phyloP scores from a whole-genome alignment of 2,113 vertebrate genomes.

The Ophthalmotilapia sp. region DNA sequence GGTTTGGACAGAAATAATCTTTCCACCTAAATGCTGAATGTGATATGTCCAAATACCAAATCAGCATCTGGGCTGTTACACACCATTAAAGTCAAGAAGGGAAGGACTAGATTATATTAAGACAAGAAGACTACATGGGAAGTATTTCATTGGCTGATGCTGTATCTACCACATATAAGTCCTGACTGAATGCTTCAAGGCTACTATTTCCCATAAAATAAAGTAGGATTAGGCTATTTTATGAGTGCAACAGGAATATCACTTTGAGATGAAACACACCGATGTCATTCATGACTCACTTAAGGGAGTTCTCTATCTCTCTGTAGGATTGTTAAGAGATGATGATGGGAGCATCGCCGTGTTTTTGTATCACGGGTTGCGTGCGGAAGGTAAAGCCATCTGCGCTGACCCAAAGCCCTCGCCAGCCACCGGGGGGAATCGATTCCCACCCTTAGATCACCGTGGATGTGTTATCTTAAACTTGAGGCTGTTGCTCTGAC shows the following conservation, averaged over 20 bases:
- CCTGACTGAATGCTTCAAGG: neutral
- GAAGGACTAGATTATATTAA: neutral
- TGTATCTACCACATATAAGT: neutral
- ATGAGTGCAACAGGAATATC: neutral
- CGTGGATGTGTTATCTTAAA: conserved; percentile 73
- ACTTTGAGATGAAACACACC: neutral
- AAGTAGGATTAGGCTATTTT: neutral
- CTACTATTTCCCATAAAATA: neutral
- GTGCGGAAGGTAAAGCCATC: conserved; percentile 68
- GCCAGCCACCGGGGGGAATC: conserved; percentile 57
- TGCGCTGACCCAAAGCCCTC: conserved; percentile 58
- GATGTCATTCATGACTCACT: neutral
- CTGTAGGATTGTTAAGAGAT: neutral
- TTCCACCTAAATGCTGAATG: neutral
- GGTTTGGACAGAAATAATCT: neutral
- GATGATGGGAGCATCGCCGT: conserved; percentile 6
- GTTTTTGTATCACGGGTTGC: conserved; percentile 37
- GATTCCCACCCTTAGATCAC: conserved; percentile 73
- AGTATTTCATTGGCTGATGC: neutral
- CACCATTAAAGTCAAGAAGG: neutral
- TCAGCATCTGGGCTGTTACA: neutral
- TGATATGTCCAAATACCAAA: neutral
- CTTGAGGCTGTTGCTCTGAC: conserved; percentile 70
- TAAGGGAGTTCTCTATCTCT: neutral
- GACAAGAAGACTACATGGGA: neutral